phyloP scores from a whole-genome alignment of 1,140 invertebrate species.

The Calephelis virginiensis region DNA sequence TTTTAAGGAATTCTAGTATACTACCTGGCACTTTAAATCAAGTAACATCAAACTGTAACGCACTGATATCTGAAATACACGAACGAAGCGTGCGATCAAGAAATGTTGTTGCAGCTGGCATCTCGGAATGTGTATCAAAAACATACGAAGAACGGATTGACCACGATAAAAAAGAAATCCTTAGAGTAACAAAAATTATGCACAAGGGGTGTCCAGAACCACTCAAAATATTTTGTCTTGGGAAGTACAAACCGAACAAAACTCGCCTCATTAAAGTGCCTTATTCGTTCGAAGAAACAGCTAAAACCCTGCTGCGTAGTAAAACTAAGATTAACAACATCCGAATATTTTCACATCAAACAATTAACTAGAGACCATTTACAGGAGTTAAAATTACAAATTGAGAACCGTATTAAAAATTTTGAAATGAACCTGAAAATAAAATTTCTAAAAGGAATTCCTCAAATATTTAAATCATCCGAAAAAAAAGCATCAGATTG shows the following conservation, averaged over 20 bases:
- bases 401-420: neutral
- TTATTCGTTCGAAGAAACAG: conserved; percentile 16
- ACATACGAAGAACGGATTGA: neutral
- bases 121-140: conserved; percentile 6
- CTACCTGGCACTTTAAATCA: neutral
- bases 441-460: conserved; percentile 12
- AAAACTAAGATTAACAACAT: conserved; percentile 1
- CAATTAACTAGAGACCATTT: conserved; percentile 7
- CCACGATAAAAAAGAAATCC: conserved; percentile 7
- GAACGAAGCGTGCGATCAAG: conserved; percentile 8
- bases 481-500: no score
- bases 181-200: neutral
- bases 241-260: neutral
- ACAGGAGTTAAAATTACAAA: conserved; percentile 1
- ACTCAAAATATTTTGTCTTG: neutral
- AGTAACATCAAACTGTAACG: conserved; percentile 3
- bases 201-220: conserved; percentile 10
- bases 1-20: no score
- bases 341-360: conserved; percentile 15
- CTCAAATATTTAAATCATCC: conserved; percentile 5
- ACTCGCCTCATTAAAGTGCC: conserved; percentile 6
- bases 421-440: conserved; percentile 1
- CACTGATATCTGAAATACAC: conserved; percentile 8
- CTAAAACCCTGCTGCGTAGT: conserved; percentile 6
- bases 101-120: conserved; percentile 13